These are phyloP conservation scores for Crenuchus spilurus DNA, from an alignment of 2,797 vertebrate genomes.

Conservation along the genomic window DNA sequence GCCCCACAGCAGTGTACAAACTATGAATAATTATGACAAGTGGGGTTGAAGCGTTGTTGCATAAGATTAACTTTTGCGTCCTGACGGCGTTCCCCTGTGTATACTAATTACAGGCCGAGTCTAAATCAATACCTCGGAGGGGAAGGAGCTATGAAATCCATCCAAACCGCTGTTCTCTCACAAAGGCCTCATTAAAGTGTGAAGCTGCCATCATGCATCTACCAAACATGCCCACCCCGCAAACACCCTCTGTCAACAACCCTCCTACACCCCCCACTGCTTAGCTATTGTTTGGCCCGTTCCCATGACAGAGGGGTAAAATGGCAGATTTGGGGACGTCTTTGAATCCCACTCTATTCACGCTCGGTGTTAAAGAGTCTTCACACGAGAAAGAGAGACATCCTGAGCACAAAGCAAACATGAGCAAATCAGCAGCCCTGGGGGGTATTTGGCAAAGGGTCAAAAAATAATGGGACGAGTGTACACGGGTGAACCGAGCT, in stretches of 20 bases:
- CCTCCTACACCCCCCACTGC: slow-evolving; percentile 22
- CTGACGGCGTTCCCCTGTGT: slow-evolving; percentile 47
- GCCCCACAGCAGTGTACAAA: slow-evolving; percentile 17
- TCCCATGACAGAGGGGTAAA: slow-evolving; percentile 26
- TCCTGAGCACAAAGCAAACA: slow-evolving; percentile 60
- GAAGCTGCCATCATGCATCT: slow-evolving; percentile 46
- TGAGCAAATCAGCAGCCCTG: slow-evolving; percentile 80
- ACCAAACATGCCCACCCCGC: neutral
- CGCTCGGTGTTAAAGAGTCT: slow-evolving; percentile 13
- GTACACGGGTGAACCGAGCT: slow-evolving; percentile 65
- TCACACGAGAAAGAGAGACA: slow-evolving; percentile 25
- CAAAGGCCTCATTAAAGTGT: slow-evolving; percentile 58
- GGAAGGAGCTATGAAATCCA: slow-evolving; percentile 49
- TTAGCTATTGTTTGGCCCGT: slow-evolving; percentile 15
- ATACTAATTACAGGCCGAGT: slow-evolving; percentile 57
- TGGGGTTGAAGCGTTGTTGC: slow-evolving; percentile 32
- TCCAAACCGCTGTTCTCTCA: slow-evolving; percentile 48
- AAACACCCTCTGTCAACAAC: neutral
- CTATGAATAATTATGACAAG: slow-evolving; percentile 46
- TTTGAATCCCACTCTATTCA: slow-evolving; percentile 17
- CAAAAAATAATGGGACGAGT: slow-evolving; percentile 84
- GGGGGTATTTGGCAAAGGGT: slow-evolving; percentile 80
- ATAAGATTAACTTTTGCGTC: slow-evolving; percentile 51
- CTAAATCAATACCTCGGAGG: slow-evolving; percentile 56
- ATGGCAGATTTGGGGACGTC: slow-evolving; percentile 11